These are phyloP conservation scores for Lepetodrilus schrolli DNA, from an alignment of 2,888 invertebrate genomes.

Conservation along the genomic window DNA sequence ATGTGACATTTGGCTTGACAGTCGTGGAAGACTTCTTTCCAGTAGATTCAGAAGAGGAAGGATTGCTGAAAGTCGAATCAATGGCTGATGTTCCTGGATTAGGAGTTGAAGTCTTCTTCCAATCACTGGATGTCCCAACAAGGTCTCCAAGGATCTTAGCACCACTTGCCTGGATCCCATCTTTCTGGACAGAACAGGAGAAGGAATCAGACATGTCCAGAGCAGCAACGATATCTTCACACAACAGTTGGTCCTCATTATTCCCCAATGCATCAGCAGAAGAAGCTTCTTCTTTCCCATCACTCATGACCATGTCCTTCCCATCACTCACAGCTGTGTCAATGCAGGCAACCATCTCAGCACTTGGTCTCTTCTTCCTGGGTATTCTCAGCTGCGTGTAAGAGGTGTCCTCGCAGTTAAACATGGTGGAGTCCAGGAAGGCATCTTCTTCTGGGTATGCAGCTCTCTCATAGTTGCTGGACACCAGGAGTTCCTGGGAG, in stretches of 20 bases:
- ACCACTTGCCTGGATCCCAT: not conserved
- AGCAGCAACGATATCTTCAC: slow-evolving; percentile 84
- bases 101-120: not conserved
- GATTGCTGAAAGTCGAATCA: not conserved
- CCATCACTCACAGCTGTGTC: not conserved
- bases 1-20: not conserved
- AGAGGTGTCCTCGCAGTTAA: not conserved
- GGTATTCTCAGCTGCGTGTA: slow-evolving; percentile 21
- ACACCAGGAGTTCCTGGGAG: slow-evolving; percentile 48
- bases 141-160: not conserved
- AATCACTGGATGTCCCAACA: not conserved
- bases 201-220: slow-evolving; percentile 59
- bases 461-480: slow-evolving; percentile 61
- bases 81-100: not conserved
- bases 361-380: not conserved
- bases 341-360: not conserved
- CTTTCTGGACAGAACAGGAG: slow-evolving; percentile 38
- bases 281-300: not conserved
- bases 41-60: not conserved
- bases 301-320: not conserved
- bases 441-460: slow-evolving; percentile 45
- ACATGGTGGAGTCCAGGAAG: slow-evolving; percentile 24
- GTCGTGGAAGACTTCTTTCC: not conserved
- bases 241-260: slow-evolving; percentile 45
- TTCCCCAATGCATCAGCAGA: not conserved